These are phyloP conservation scores for Balearica regulorum DNA, from an alignment of 2,797 vertebrate species.

Conservation along the genomic window DNA sequence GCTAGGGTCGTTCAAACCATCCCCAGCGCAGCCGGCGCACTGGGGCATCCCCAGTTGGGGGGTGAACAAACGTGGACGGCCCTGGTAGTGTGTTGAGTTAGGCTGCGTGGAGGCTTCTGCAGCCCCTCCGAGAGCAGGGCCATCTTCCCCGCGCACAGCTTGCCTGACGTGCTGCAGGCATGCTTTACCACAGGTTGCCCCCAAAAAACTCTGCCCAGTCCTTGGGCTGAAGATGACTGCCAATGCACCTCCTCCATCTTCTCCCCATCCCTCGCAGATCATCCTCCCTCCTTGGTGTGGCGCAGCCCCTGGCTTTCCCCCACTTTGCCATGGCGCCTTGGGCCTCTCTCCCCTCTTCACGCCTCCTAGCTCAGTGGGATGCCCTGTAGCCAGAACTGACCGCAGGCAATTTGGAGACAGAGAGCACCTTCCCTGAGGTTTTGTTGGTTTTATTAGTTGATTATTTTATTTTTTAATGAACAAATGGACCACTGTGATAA, in stretches of 20 bases:
- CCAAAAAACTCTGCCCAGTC: background rate
- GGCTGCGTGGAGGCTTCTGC: background rate
- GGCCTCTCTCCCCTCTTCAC: background rate
- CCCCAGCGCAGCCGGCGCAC: background rate
- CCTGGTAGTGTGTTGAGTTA: background rate
- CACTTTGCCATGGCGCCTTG: background rate
- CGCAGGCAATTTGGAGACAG: background rate
- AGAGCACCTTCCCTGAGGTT: background rate
- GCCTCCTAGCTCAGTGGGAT: background rate
- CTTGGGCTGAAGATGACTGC: background rate
- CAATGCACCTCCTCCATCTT: fast-evolving
- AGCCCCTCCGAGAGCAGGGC: background rate
- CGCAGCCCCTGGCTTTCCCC: background rate
- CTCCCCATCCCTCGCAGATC: background rate
- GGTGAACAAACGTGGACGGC: background rate
- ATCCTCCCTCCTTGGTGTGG: background rate
- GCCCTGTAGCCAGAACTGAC: background rate
- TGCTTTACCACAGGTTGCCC: background rate
- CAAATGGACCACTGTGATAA: background rate
- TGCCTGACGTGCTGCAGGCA: background rate
- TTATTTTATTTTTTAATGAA: background rate
- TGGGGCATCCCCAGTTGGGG: background rate
- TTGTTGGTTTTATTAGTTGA: background rate
- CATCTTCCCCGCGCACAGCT: fast-evolving
- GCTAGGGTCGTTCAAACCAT: background rate